Base-by-base conservation (phyloP, 2,888 invertebrate species). In the Napeogenes inachia region DNA sequence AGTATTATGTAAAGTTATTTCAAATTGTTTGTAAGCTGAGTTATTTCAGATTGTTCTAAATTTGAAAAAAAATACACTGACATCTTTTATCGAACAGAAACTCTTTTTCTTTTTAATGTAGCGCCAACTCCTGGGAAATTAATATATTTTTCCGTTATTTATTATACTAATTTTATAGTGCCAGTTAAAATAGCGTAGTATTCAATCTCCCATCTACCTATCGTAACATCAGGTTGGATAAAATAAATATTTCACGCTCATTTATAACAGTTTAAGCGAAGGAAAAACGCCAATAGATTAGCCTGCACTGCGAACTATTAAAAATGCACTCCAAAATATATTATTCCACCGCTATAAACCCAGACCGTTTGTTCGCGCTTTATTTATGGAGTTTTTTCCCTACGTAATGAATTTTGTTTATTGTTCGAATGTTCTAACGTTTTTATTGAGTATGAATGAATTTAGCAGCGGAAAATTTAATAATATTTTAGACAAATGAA, bases 381-480 rank as follows among this genome's bases (percentile, higher is more conserved):
- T 71, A 72, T 75, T 75, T 75, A 74, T 72, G 64, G 68, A 61
- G 46, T 63, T 70, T 71, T 70, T 71, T 71, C 68, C 54, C 54
- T 62, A 65, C 64, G 73, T 72, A 69, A 72, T 73, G 72, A 73
- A 75, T 73, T 74, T 72, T 70, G 72, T 75, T 75, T 73, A 76
- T 73, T 70, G 72, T 62, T 30, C 56, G 58, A 56, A 35, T 54
- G 57, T 45, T 46, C 54, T 61, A 65, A 59, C 58, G 57, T 62
- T 63, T 64, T 64, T 64, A 54, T 60, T 60, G 56, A 64, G 57
- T 60, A 35, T 57, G 45, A 65, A 62, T 60, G 58, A 60, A 54
- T 60, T 60, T 58, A 46, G 13, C 35, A 5, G 13, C n/a, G 13
- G 30, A 35, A 38, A 50, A 59, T 10, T 13, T 54, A 59, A 54